A percentile compares a stretch with the other conserved stretches of the same genome.
phyloP scores from a whole-genome alignment of 2,888 invertebrate species.

The Harpalus rufipes region DNA sequence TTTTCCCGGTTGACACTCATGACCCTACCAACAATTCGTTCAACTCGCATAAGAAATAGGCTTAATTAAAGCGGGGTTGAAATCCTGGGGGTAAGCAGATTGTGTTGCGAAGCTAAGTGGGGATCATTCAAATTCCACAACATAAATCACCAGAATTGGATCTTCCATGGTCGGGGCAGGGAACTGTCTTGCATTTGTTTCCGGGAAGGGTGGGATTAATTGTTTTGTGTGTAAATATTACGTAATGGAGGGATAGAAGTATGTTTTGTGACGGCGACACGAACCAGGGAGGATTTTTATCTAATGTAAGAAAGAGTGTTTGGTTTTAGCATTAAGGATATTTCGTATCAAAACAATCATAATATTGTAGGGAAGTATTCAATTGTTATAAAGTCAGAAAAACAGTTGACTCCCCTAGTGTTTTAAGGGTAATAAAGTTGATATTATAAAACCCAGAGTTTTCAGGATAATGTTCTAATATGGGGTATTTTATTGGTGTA shows the following conservation, averaged over 20 bases:
- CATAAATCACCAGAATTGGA: constrained; percentile 5
- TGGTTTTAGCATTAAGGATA: background rate
- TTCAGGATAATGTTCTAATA: no score
- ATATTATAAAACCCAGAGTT: no score
- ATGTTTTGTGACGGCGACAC: background rate
- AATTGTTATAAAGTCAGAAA: background rate
- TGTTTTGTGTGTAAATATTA: constrained; percentile 1
- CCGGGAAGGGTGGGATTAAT: background rate
- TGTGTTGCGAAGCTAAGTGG: background rate
- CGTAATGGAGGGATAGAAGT: background rate
- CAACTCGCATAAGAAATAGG: background rate
- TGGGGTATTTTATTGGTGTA: no score
- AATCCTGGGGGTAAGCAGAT: background rate
- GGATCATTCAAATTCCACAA: constrained; percentile 1
- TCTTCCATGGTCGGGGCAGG: background rate
- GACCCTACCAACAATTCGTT: background rate
- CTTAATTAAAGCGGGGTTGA: background rate
- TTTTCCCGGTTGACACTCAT: background rate
- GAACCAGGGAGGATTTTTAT: background rate
- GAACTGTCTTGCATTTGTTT: background rate
- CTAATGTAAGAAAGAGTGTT: background rate
- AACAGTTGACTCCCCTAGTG: background rate
- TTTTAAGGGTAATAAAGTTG: background rate
- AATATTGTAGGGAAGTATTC: background rate
- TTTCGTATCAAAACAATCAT: background rate